Conservation (phyloP, 2,888 invertebrate species). For the Rhopalosiphum nymphaeae region DNA sequence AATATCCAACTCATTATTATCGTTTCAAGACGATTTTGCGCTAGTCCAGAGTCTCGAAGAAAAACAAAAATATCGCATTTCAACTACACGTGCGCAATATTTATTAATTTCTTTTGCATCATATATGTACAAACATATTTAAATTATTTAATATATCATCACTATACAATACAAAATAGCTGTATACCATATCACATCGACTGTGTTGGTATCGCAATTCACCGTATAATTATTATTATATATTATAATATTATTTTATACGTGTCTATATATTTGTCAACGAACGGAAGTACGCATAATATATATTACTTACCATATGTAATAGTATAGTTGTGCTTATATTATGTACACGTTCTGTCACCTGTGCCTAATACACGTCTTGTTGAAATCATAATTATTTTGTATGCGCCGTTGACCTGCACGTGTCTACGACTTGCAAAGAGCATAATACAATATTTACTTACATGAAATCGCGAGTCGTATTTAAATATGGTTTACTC, state of each 20-base stretch:
- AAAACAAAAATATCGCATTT: neutral
- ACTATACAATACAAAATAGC: neutral
- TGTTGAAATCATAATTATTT: neutral
- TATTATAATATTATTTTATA: no score
- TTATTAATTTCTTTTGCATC: neutral
- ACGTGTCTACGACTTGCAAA: neutral
- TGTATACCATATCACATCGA: neutral
- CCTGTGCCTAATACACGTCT: neutral
- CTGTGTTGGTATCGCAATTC: neutral
- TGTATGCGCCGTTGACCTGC: neutral
- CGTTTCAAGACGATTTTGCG: neutral
- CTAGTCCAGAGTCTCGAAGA: neutral
- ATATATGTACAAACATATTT: neutral
- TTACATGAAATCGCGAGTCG: neutral
- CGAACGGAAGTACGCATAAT: neutral
- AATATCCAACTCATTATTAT: neutral
- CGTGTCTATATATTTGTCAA: no score
- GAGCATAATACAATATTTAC: neutral
- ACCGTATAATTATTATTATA: neutral
- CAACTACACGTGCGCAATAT: neutral
- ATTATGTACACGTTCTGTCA: no score
- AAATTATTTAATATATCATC: neutral
- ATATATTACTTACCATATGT: neutral
- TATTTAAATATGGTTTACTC: neutral
- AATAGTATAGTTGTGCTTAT: neutral